phyloP scores from a whole-genome alignment of 2,113 vertebrate species.

The Corythornis madagascariensis region DNA sequence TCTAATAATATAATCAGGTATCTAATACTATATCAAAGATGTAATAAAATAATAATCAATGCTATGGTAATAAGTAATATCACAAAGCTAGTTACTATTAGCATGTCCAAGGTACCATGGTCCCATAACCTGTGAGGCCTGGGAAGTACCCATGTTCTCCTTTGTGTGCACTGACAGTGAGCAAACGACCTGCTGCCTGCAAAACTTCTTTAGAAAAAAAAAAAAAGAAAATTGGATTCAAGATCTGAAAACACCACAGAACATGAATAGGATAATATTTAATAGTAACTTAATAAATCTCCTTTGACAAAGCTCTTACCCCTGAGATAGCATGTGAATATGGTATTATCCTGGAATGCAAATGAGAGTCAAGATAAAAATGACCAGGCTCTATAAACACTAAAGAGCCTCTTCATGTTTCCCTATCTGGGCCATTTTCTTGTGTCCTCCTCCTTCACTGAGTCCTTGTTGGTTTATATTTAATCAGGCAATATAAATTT shows the following conservation, averaged over 20 bases:
- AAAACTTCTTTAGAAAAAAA: not conserved
- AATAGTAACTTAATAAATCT: not conserved
- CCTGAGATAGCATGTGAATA: not conserved
- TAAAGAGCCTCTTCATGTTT: not conserved
- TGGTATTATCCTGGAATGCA: not conserved
- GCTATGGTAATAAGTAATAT: not conserved
- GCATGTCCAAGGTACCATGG: not conserved
- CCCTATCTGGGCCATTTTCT: not conserved
- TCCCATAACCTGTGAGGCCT: not conserved
- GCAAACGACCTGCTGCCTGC: not conserved
- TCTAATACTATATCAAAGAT: not conserved
- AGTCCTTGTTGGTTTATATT: not conserved
- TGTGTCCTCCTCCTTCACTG: not conserved
- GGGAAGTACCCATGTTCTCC: rapidly evolving
- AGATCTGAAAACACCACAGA: not conserved
- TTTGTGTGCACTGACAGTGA: not conserved
- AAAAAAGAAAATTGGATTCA: not conserved
- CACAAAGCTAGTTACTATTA: not conserved
- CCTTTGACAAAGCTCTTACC: constrained; percentile 32
- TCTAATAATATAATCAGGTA: not conserved
- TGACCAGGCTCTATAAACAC: not conserved
- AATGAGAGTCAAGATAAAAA: constrained; percentile 15
- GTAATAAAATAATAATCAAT: not conserved
- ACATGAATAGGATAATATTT: not conserved
- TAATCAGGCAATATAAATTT: not conserved